Evolutionary conservation across 2,888 invertebrate genomes (phyloP), one percentile per base, ranked within the genome.

Genomic region (Clepsis dumicolana): DNA sequence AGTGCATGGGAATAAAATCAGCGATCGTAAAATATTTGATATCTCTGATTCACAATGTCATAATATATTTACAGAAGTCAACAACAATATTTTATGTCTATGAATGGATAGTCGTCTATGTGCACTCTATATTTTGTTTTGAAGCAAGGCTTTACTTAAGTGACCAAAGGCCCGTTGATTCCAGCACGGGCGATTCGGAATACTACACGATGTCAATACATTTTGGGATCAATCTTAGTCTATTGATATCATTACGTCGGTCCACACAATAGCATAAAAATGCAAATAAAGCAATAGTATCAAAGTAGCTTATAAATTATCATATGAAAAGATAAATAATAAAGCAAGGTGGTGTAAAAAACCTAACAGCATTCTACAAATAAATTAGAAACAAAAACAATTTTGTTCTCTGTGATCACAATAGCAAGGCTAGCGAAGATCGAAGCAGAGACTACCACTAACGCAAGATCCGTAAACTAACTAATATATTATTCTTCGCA

Each of bases 311-410:
- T 78, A 75, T 76, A 75, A 76, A 77, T 73, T 75, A 79, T 75
- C 74, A 79, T 70, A 80, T 78, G 72, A 75, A 76, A 73, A 80
- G 79, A 77, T 78, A 77, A 76, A 80, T 74, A 77, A 77, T 60
- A 67, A 57, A 50, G 53, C 48, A 62, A 65, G 59, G 52, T 16
- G 50, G 57, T 65, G 53, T 64, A 82, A 84, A 85, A 89, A 85
- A 84, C 84, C 78, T 90, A 92, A 90, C 86, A 88, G 84, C 89
- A 90, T 79, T 84, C 84, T 91, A 93, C 91, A 91, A 93, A 92
- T 92, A 92, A 93, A 91, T 93, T 89, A 93, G 90, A 93, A 93
- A 92, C 91, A 91, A 91, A 92, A 93, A 93, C 92, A 92, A 91
- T 86, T 89, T 91, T 91, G 91, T 91, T 91, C 92, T 88, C 88